Evolutionary conservation across 2,888 invertebrate species (phyloP).

Genomic region (Drosophila mercatorum): DNA sequence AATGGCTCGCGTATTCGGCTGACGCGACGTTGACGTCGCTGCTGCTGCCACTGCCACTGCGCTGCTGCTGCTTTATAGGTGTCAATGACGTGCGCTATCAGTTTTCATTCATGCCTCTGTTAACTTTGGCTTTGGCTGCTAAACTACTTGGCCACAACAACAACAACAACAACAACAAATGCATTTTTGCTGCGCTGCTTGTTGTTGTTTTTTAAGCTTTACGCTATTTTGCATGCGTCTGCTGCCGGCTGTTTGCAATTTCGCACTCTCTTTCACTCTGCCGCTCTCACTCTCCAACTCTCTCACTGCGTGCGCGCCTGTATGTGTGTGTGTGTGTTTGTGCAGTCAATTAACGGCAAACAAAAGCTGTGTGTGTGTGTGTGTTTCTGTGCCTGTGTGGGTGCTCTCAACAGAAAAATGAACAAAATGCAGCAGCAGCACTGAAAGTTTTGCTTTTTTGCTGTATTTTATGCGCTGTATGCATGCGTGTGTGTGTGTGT

Average conservation of each 20-base stretch:
- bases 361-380: constrained; percentile 58
- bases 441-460: constrained; percentile 62
- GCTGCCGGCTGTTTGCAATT: constrained; percentile 48
- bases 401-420: constrained; percentile 25
- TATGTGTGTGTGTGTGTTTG: constrained; percentile 43
- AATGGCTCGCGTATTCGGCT: constrained; percentile 30
- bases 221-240: constrained; percentile 48
- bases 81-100: constrained; percentile 79
- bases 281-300: not conserved
- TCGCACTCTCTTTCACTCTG: constrained; percentile 11
- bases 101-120: constrained; percentile 70
- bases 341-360: constrained; percentile 75
- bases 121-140: constrained; percentile 49
- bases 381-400: constrained; percentile 31
- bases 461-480: constrained; percentile 37
- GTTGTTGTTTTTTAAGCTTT: constrained; percentile 31
- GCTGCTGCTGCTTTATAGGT: constrained; percentile 55
- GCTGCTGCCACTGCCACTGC: constrained; percentile 3
- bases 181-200: constrained; percentile 21
- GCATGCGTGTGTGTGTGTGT: constrained; percentile 18
- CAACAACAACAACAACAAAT: constrained; percentile 15
- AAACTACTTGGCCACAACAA: constrained; percentile 38
- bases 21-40: constrained; percentile 12
- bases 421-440: constrained; percentile 46
- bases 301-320: constrained; percentile 6